These are phyloP conservation scores for Dipodomys merriami DNA, from an alignment of 2,113 vertebrate species.

Conservation along the genomic window DNA sequence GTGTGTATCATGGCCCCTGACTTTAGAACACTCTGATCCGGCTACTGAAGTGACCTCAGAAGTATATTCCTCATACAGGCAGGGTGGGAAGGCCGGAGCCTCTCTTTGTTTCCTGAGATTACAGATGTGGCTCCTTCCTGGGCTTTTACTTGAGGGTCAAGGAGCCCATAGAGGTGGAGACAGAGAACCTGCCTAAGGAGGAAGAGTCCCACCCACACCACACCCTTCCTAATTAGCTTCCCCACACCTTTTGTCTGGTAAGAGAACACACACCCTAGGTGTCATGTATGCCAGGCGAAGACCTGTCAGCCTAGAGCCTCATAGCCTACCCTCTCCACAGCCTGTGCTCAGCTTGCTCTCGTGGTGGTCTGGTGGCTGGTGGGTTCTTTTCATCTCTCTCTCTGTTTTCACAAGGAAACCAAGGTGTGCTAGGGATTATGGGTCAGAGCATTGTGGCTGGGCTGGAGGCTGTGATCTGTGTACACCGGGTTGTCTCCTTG, in stretches of 20 bases:
- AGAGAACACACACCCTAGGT: constrained; percentile 72
- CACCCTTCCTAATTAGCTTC: constrained; percentile 79
- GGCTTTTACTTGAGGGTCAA: not conserved
- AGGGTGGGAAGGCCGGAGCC: not conserved
- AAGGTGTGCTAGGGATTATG: not conserved
- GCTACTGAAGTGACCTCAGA: constrained; percentile 25
- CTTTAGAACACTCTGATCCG: constrained; percentile 22
- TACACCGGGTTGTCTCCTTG: not conserved
- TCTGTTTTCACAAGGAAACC: not conserved
- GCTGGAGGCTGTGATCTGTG: not conserved
- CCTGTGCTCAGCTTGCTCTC: not conserved
- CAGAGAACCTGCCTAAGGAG: constrained; percentile 40
- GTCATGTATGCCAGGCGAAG: constrained; percentile 54
- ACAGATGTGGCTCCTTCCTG: not conserved
- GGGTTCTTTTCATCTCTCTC: not conserved
- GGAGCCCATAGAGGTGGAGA: not conserved
- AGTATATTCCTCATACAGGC: constrained; percentile 14
- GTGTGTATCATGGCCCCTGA: not conserved
- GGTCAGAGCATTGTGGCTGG: not conserved
- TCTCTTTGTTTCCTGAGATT: constrained; percentile 26
- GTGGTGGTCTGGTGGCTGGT: constrained; percentile 15
- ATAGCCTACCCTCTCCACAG: not conserved
- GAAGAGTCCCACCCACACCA: constrained; percentile 64
- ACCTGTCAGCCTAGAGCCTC: not conserved
- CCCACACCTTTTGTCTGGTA: constrained; percentile 76